Evolutionary conservation across 2,797 vertebrate genomes (phyloP), one percentile per base, ranked within the genome.

Genomic region (Urocyon cinereoargenteus): DNA sequence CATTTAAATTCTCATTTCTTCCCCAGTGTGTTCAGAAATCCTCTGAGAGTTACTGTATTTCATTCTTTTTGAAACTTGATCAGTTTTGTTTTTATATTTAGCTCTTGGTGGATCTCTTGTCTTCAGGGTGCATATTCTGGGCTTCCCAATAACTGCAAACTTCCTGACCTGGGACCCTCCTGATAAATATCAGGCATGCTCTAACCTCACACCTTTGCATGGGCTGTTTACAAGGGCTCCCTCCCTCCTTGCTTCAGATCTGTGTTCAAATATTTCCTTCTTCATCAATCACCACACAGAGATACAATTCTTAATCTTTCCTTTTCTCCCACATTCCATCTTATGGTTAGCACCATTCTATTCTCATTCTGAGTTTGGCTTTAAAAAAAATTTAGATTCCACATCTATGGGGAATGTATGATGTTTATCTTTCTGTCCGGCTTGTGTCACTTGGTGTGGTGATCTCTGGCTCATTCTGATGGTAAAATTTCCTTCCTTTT

Each of bases 1-100:
- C 72, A 81, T 94, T 92, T 89, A 51, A 70, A 70, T 21, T 94
- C 55, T 57, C 24, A 57, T 79, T 40, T 68, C 75, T 70, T 94
- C 45, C 18, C 73, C 31, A 11, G 31, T 51, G 34, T 68, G 89
- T 91, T 94, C 87, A 87, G 83, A 89, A 82, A 62, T 59, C 85
- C n/a, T 70, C 11, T 92, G 91, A 86, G 79, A 66, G 59, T 66
- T 72, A 89, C 22, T 78, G 28, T 49, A 59, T 15, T 82, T 96
- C 14, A 24, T 81, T 92, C 22, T 82, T 95, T 83, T 62, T 36
- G 36, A 84, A 73, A 72, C 70, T 6, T 45, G 57, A 45, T 91
- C 40, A 19, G 40, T 90, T 77, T 79, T 81, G 34, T 24, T 85
- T 95, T 64, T 61, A 34, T 16, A 16, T 81, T n/a, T 26, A 13